A percentile compares a stretch with the other conserved stretches of the same genome.
These are phyloP conservation scores for Bombus picipes DNA, from an alignment of 1,140 invertebrate genomes.

Conservation along the genomic window DNA sequence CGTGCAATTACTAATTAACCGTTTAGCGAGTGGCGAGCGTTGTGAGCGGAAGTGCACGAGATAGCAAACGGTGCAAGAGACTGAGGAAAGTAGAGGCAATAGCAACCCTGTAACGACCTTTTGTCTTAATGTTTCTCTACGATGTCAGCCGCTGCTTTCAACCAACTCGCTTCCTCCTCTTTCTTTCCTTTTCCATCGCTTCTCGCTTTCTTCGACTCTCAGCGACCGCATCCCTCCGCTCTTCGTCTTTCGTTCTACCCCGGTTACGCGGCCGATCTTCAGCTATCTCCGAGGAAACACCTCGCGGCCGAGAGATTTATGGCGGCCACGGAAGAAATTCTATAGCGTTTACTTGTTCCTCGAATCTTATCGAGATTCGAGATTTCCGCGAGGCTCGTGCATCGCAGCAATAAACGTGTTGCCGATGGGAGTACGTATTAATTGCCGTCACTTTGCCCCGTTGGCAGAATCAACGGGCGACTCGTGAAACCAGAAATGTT, in stretches of 20 bases:
- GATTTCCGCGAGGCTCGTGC: constrained; percentile 9
- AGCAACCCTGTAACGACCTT: constrained; percentile 59
- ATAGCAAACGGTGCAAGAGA: constrained; percentile 31
- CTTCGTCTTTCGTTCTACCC: constrained; percentile 7
- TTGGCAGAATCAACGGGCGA: not conserved
- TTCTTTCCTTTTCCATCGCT: constrained; percentile 14
- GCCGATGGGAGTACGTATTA: constrained; percentile 19
- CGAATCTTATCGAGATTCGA: constrained; percentile 54
- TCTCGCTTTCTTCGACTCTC: constrained; percentile 3
- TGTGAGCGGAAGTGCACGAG: constrained; percentile 51
- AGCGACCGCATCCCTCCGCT: not conserved
- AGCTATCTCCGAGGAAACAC: constrained; percentile 59
- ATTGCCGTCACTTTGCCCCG: constrained; percentile 14
- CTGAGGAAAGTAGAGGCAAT: constrained; percentile 8
- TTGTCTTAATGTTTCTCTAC: constrained; percentile 49
- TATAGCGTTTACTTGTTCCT: constrained; percentile 47
- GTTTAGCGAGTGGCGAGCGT: constrained; percentile 69
- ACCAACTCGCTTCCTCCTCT: not conserved
- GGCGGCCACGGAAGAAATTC: constrained; percentile 50
- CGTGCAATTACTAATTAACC: constrained; percentile 74
- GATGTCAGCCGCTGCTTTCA: constrained; percentile 44
- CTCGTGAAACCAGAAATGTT: not conserved
- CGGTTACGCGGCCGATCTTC: constrained; percentile 54
- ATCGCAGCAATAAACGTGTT: constrained; percentile 26
- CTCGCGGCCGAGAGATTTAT: constrained; percentile 56